Base-by-base conservation (phyloP, 2,113 vertebrate genomes). In the Phrynocephalus versicolor region DNA sequence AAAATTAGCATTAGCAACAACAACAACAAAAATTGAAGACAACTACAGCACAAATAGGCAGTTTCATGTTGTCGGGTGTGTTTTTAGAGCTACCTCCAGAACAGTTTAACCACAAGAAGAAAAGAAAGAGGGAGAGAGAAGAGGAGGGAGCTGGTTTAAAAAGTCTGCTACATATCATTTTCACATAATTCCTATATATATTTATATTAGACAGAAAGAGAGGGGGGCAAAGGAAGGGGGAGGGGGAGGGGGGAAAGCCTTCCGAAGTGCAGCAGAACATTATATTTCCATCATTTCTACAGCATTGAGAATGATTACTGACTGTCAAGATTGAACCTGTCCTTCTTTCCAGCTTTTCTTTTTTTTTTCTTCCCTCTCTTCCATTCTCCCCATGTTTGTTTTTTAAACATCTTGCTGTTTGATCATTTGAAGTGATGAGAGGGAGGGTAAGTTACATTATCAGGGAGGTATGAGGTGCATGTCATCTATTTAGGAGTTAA, bases 1-100 rank as follows among this genome's bases (percentile, higher is more conserved):
- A 91, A 91, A 78, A 78, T 55, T 35, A 70, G 23, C 67, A 37
- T 91, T 83, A 90, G 83, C 95, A 90, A 90, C 71, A 39, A 60
- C 58, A 70, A 82, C 55, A 21, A 41, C 13, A 58, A 71, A 60
- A 72, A 82, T 15, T 39, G 35, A 94, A 95, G 88, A 96, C 93
- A 96, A 96, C 97, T 97, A 96, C 94, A 97, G 97, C 97, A 98
- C 98, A 98, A 99, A 98, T 99, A 99, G 98, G 98, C 98, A 99
- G 98, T 99, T 99, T 99, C 98, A 99, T 99, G 98, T 99, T 99
- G 98, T 99, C 98, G 98, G 97, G 84, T 96, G 96, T 97, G 95
- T 97, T 96, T 97, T 97, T 96, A 95, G 93, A 96, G 87, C 95
- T 96, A 96, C 95, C 94, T 97, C 92, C 90, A 83, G 93, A 86